Evolutionary conservation across 2,888 invertebrate species (phyloP).

Genomic region (Limnephilus rhombicus): DNA sequence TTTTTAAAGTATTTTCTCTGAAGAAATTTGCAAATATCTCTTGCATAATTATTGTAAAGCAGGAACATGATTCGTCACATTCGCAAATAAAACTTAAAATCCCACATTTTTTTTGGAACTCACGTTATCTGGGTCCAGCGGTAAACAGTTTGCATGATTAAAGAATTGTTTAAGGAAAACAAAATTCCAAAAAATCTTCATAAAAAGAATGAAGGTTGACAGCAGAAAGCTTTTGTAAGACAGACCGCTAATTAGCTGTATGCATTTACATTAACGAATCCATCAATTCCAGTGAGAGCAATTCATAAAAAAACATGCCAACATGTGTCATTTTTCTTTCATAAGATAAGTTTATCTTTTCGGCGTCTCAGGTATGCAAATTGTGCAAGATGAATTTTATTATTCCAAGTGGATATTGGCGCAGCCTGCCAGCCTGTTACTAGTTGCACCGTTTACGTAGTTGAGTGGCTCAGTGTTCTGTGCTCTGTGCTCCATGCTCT

Average conservation of each 20-base stretch:
- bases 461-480: not conserved
- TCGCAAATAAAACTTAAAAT: too few relatives aligned
- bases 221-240: not conserved
- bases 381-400: not conserved
- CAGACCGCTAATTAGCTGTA: not conserved
- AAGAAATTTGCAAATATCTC: too few relatives aligned
- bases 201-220: not conserved
- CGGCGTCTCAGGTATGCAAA: conserved; percentile 17
- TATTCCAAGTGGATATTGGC: conserved; percentile 7
- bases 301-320: not conserved
- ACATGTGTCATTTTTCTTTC: not conserved
- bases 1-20: too few relatives aligned
- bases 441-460: conserved; percentile 21
- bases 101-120: too few relatives aligned
- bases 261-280: not conserved
- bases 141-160: not conserved
- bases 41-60: too few relatives aligned
- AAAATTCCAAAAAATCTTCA: not conserved
- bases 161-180: not conserved
- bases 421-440: not conserved
- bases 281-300: not conserved
- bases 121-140: too few relatives aligned
- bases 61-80: too few relatives aligned
- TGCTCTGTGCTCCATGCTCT: too few relatives aligned
- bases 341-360: not conserved